Evolutionary conservation across 2,113 vertebrate genomes (phyloP).

Genomic region (Mastomys natalensis): DNA sequence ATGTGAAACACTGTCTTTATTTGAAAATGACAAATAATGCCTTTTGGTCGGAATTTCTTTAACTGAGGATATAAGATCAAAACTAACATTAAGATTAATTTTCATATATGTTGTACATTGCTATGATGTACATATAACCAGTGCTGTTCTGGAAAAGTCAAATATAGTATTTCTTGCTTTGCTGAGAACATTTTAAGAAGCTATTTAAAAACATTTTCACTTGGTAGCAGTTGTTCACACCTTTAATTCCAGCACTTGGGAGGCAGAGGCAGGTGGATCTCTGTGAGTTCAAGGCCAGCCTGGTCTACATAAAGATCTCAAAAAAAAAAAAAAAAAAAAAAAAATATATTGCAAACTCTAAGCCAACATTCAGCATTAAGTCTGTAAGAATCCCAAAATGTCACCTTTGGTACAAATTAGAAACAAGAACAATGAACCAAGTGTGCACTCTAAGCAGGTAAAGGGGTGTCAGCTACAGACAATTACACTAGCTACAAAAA

Average conservation of each 20-base stretch:
- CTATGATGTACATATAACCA: neutral
- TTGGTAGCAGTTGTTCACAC: neutral
- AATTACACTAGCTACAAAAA: neutral
- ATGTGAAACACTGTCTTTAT: neutral
- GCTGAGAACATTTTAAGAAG: conserved; percentile 20
- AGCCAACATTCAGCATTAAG: neutral
- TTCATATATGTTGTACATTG: neutral
- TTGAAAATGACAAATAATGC: neutral
- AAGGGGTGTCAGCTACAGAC: neutral
- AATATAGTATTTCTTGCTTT: conserved; percentile 11
- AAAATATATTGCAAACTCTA: neutral
- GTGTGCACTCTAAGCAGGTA: neutral
- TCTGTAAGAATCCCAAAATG: neutral
- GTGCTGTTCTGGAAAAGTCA: neutral
- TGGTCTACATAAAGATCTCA: neutral
- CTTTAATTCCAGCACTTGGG: neutral
- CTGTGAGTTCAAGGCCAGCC: neutral
- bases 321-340: neutral
- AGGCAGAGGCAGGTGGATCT: neutral
- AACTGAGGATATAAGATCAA: neutral
- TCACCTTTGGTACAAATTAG: neutral
- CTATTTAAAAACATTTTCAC: neutral
- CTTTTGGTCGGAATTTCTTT: neutral
- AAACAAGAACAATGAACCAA: neutral
- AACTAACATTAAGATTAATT: neutral